Evolutionary conservation across 2,888 invertebrate species (phyloP).

Genomic region (Clepsis dumicolana): DNA sequence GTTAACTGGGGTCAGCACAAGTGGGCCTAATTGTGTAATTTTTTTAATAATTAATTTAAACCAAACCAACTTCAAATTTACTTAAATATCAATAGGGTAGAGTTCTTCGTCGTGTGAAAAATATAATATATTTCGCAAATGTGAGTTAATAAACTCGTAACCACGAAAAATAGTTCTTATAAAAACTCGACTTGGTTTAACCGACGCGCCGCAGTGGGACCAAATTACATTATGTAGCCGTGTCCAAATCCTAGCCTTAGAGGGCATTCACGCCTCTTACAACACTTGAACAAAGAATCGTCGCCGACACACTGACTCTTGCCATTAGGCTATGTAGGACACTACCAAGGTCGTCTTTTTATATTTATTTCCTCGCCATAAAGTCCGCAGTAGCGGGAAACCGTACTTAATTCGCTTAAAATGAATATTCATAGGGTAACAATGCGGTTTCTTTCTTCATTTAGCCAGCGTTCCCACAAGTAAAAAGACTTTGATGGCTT

Average conservation of each 20-base stretch:
- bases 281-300: constrained; percentile 40
- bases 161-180: background rate
- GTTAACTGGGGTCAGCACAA: too few relatives aligned
- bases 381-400: background rate
- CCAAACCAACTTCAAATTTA: too few relatives aligned
- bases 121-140: too few relatives aligned
- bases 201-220: background rate
- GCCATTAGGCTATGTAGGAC: constrained; percentile 46
- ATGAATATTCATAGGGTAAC: constrained; percentile 14
- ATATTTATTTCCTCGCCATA: background rate
- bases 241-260: constrained; percentile 21
- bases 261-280: constrained; percentile 32
- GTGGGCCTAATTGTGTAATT: too few relatives aligned
- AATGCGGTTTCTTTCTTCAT: constrained; percentile 10
- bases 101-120: too few relatives aligned
- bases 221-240: constrained; percentile 26
- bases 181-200: background rate
- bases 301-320: constrained; percentile 43
- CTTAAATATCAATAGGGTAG: too few relatives aligned
- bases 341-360: constrained; percentile 46
- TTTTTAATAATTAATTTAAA: too few relatives aligned
- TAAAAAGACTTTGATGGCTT: constrained; percentile 4
- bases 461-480: constrained; percentile 11
- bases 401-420: constrained; percentile 12
- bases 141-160: background rate